Percentiles rank a stretch among this genome's conserved stretches.
Evolutionary conservation across 2,113 vertebrate species (phyloP).

Genomic region (Halichoerus grypus): DNA sequence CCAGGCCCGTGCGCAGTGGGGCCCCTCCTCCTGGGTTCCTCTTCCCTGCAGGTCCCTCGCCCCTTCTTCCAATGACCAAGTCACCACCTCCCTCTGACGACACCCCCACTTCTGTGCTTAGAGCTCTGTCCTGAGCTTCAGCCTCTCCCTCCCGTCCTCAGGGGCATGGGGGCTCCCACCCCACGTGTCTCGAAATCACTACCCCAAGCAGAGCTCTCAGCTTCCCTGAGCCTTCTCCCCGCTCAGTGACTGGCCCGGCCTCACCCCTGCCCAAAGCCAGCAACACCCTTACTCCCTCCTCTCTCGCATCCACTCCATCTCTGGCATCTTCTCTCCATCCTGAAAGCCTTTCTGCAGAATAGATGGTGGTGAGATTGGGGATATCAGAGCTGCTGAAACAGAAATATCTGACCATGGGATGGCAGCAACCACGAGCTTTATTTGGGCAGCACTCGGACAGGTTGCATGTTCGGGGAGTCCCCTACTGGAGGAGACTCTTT

Average conservation of each 20-base stretch:
- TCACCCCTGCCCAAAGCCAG: too few relatives aligned
- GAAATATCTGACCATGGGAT: fast-evolving
- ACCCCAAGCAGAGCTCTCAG: fast-evolving
- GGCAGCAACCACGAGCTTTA: fast-evolving
- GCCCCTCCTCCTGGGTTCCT: not conserved
- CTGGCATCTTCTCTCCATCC: not conserved
- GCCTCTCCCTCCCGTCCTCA: fast-evolving
- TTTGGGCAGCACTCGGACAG: not conserved
- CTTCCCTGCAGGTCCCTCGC: not conserved
- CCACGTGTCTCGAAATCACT: fast-evolving
- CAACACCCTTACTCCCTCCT: not conserved
- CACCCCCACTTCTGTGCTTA: not conserved
- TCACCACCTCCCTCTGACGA: fast-evolving
- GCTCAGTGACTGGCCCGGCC: not conserved
- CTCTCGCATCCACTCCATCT: fast-evolving
- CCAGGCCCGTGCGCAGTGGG: fast-evolving
- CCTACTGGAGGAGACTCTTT: not conserved
- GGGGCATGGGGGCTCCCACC: not conserved
- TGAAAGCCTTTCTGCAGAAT: not conserved
- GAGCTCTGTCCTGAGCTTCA: not conserved
- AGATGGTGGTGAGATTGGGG: not conserved
- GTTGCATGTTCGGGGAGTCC: too few relatives aligned
- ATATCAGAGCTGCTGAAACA: not conserved
- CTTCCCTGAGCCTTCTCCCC: fast-evolving
- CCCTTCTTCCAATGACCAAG: not conserved